These are phyloP conservation scores for Microtus agrestis DNA, from an alignment of 2,797 vertebrate species.

Conservation along the genomic window DNA sequence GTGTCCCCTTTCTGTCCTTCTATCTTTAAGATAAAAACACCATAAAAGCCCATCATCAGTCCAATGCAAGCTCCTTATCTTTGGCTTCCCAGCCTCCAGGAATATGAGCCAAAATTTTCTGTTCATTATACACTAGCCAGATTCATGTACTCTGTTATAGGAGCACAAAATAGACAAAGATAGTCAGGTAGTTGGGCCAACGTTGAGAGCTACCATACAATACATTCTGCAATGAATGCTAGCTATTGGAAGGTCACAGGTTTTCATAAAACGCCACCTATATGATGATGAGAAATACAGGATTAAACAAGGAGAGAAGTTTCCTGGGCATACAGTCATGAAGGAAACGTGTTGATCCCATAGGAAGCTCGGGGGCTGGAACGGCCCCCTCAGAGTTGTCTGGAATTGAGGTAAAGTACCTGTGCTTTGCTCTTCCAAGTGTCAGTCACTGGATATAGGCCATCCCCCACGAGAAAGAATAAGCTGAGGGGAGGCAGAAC, in stretches of 20 bases:
- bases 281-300: not conserved
- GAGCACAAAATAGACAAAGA: not conserved
- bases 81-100: not conserved
- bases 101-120: not conserved
- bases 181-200: not conserved
- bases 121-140: not conserved
- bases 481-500: too few relatives aligned
- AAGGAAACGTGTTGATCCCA: not conserved
- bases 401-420: not conserved
- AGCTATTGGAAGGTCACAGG: not conserved
- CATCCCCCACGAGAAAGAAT: not conserved
- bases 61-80: too few relatives aligned
- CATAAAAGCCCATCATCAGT: not conserved
- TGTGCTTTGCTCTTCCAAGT: not conserved
- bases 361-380: not conserved
- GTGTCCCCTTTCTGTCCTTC: not conserved
- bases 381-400: not conserved
- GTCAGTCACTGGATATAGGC: not conserved
- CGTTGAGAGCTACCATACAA: not conserved
- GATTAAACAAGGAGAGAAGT: rapidly evolving
- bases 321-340: not conserved
- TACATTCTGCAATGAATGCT: not conserved
- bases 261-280: not conserved
- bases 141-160: not conserved
- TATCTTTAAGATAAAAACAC: not conserved